Evolutionary conservation across 1,140 invertebrate genomes (phyloP).

Genomic region (Sinella curviseta): DNA sequence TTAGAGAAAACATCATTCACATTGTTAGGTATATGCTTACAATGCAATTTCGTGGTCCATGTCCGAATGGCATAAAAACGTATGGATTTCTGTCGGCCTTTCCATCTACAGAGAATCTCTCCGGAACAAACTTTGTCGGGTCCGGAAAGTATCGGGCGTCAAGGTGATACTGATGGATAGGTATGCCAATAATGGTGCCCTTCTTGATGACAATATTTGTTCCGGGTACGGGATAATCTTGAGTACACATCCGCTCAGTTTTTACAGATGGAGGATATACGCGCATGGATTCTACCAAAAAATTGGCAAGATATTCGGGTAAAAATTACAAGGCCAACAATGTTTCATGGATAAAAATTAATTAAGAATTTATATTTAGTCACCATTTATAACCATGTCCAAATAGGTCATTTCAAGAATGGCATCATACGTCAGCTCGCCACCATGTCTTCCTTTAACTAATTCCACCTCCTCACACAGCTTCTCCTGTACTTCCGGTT

Average conservation of each 20-base stretch:
- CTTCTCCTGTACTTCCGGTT: slow-evolving; percentile 58
- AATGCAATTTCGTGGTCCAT: slow-evolving; percentile 20
- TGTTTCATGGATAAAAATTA: too few species aligned
- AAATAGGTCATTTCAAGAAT: slow-evolving; percentile 55
- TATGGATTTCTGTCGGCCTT: background rate
- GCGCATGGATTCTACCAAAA: slow-evolving; percentile 39
- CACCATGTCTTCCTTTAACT: slow-evolving; percentile 48
- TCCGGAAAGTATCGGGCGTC: slow-evolving; percentile 34
- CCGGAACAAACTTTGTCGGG: background rate
- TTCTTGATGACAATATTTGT: slow-evolving; percentile 27
- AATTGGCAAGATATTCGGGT: background rate
- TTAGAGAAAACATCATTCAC: background rate
- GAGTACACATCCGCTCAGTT: slow-evolving; percentile 24
- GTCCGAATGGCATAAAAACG: background rate
- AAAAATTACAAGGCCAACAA: background rate
- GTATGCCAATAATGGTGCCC: slow-evolving; percentile 13
- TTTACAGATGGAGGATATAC: slow-evolving; percentile 11
- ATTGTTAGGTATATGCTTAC: too few species aligned
- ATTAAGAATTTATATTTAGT: background rate
- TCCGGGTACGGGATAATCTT: slow-evolving; percentile 46
- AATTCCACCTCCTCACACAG: slow-evolving; percentile 57
- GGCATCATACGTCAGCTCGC: slow-evolving; percentile 53
- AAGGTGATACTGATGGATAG: background rate
- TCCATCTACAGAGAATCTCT: background rate
- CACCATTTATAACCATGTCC: slow-evolving; percentile 49